phyloP scores from a whole-genome alignment of 2,888 invertebrate genomes.

The Trichacis sp. region DNA sequence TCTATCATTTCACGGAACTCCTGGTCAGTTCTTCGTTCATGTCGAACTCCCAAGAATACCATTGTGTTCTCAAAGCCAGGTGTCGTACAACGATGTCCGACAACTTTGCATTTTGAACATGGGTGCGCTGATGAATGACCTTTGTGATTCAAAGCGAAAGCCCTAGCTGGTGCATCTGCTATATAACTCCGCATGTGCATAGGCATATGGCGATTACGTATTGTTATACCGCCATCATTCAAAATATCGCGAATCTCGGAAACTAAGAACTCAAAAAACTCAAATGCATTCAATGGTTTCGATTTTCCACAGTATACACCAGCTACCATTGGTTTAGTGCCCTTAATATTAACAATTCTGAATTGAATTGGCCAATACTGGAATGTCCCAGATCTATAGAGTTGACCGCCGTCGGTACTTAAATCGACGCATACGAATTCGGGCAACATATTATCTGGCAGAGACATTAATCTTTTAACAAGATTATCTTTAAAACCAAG shows the following conservation, averaged over 20 bases:
- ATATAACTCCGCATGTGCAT: constrained; percentile 35
- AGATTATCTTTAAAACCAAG: no score
- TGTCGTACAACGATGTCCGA: no score
- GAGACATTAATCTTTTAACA: no score
- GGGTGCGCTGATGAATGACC: constrained; percentile 32
- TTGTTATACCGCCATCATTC: constrained; percentile 26
- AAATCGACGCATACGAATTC: constrained; percentile 24
- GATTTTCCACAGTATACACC: constrained; percentile 34
- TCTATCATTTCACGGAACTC: no score
- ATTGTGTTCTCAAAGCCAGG: no score
- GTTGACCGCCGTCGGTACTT: constrained; percentile 32
- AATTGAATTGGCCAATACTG: constrained; percentile 47
- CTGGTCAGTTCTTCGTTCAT: neutral
- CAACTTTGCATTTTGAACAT: constrained; percentile 36
- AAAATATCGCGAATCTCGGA: constrained; percentile 3
- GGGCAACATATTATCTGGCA: constrained; percentile 7
- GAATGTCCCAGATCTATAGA: constrained; percentile 13
- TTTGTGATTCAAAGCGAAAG: constrained; percentile 30
- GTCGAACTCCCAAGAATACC: no score
- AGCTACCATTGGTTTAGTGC: constrained; percentile 27
- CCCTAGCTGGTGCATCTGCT: constrained; percentile 40
- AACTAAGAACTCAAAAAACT: constrained; percentile 15
- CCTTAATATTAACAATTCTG: constrained; percentile 28
- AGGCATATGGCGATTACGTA: constrained; percentile 5
- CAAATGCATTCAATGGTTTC: constrained; percentile 12